phyloP scores from a whole-genome alignment of 2,113 vertebrate genomes.

The Copsychus sechellarum region DNA sequence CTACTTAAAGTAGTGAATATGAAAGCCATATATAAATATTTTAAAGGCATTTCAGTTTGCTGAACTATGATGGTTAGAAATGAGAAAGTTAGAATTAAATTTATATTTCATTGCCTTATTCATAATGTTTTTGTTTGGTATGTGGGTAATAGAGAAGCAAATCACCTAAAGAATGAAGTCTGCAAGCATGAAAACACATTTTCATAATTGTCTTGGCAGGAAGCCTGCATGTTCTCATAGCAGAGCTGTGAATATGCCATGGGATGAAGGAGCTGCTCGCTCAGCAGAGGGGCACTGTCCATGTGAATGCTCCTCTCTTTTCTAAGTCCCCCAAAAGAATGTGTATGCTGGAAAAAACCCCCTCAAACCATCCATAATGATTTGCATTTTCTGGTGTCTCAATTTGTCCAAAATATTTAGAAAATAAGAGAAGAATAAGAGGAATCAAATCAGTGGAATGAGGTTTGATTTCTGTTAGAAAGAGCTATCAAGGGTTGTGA shows the following conservation, averaged over 20 bases:
- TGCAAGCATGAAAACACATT: slow-evolving; percentile 37
- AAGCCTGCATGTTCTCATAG: not conserved
- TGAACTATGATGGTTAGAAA: slow-evolving; percentile 12
- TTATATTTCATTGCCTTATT: slow-evolving; percentile 42
- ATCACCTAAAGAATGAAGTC: slow-evolving; percentile 53
- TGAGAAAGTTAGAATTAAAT: slow-evolving; percentile 20
- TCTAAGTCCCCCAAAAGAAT: not conserved
- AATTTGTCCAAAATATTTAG: not conserved
- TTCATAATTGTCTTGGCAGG: slow-evolving; percentile 56
- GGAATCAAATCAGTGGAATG: not conserved
- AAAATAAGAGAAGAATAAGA: not conserved
- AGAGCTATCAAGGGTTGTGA: not conserved
- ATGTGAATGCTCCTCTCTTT: rapidly evolving
- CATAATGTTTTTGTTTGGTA: slow-evolving; percentile 47
- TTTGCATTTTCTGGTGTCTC: not conserved
- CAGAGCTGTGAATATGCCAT: not conserved
- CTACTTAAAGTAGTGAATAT: not conserved
- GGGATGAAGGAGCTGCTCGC: not conserved
- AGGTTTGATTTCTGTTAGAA: not conserved
- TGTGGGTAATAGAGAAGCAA: slow-evolving; percentile 28
- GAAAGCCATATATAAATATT: not conserved
- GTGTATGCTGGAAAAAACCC: not conserved
- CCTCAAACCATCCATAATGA: not conserved
- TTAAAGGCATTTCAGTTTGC: not conserved
- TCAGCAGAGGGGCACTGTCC: not conserved